Percentiles rank a stretch among this genome's conserved stretches.
Conservation (phyloP, 2,113 vertebrate species). For the Dipodomys stephensi region DNA sequence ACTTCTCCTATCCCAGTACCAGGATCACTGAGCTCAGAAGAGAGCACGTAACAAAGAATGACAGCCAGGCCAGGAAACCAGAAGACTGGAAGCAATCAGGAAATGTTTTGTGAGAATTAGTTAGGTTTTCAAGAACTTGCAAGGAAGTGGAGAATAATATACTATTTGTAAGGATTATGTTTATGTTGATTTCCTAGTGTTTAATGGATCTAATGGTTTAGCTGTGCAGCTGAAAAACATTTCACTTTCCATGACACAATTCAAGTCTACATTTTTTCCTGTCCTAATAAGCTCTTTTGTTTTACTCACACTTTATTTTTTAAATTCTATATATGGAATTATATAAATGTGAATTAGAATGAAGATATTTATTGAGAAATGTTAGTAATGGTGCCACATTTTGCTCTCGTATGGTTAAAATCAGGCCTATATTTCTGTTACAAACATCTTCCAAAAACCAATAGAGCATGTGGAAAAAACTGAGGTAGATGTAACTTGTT, state of each 20-base stretch:
- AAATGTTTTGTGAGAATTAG: background rate
- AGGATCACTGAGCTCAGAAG: background rate
- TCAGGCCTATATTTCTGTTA: background rate
- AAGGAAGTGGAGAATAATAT: background rate
- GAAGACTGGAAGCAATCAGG: background rate
- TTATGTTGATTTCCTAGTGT: background rate
- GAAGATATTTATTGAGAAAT: conserved; percentile 34
- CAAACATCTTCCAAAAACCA: conserved; percentile 25
- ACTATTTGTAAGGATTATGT: background rate
- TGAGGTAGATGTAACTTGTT: background rate
- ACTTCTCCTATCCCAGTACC: background rate
- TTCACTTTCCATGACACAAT: background rate
- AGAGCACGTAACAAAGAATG: background rate
- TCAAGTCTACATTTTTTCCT: background rate
- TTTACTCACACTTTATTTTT: conserved; percentile 40
- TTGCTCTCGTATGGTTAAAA: background rate
- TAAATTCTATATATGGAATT: conserved; percentile 37
- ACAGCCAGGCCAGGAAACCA: background rate
- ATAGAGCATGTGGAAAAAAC: background rate
- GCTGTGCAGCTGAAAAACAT: background rate
- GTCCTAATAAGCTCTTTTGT: conserved; percentile 69
- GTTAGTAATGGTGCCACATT: background rate
- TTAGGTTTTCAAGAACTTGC: background rate
- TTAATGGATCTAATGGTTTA: background rate
- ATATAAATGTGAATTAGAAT: conserved; percentile 1